Base-by-base conservation (phyloP, 1,140 invertebrate genomes). In the Atopsyche davidsoni region DNA sequence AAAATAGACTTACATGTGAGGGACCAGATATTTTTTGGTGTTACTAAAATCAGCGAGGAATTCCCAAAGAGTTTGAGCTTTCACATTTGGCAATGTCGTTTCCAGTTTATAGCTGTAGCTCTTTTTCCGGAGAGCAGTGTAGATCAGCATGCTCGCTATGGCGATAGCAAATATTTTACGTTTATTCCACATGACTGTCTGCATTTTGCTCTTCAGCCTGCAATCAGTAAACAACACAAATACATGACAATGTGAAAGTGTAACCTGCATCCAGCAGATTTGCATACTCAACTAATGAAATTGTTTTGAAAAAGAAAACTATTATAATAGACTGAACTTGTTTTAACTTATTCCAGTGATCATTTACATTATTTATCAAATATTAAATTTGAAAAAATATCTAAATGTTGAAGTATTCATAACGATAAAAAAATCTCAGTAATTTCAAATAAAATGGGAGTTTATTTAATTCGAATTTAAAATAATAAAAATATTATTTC, bases 21-120 rank as follows among this genome's bases (percentile, higher is more conserved):
- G 83, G 68, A 86, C 85, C 25, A 87, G 66, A 52, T 76, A 74
- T 43, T 79, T 75, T 32, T 58, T 50, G 75, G 81, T 79, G 57
- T 86, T 86, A 57, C 77, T 83, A 53, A 87, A 86, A 66, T 86
- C 83, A 1, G 83, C 79, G 14, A 85, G 73, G 63, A 77, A 85
- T 63, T 85, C 81, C 83, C 84, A 86, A 11, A 83, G 76, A n/a
- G 66, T 64, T 57, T 75, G 71, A 13, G 82, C 73, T 58, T 75
- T 69, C 0, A 75, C 62, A 59, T 80, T 73, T 24, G 62, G 59
- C 51, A 82, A 70, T 24, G 62, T 59, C 39, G 59, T 63, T 52
- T 75, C 67, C 23, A 71, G 60, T 58, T 65, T 42, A 55, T 63
- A 69, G 18, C 59, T 60, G 16, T 65, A 53, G 3, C 28, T 24